Evolutionary conservation across 2,888 invertebrate genomes (phyloP), one percentile per base, ranked within the genome.

Genomic region (Ditylenchus weischeri): DNA sequence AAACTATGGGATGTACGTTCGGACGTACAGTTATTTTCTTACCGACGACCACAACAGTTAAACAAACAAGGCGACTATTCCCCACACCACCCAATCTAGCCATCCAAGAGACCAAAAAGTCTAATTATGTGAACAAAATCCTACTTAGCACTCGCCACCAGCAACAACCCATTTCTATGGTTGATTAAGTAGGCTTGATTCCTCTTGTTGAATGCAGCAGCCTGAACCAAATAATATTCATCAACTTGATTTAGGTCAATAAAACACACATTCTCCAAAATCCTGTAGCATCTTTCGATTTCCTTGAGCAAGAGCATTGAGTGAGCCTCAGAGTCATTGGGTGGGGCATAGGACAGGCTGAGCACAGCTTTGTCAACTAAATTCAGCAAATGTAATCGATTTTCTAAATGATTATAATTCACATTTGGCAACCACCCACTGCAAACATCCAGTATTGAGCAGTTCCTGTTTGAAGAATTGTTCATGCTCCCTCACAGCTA

Each of bases 181-280:
- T 74, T 72, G 18, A 79, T 73, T 36, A 79, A 67, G 54, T 77
- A 79, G 10, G 77, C 74, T 69, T 79, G 79, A 57, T 79, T 79
- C 64, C 75, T 75, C 57, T 77, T 78, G 69, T 79, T 76, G 43
- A 76, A 72, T 19, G 71, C 66, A 0, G 75, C 74, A 15, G 73
- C 72, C 75, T 77, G 64, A 69, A 77, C 61, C 50, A 23, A 23
- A 47, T 48, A 19, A 13, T 50, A 35, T 36, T 23, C 3, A 18
- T n/a, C n/a, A n/a, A n/a, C n/a, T n/a, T n/a, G n/a, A n/a, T n/a
- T n/a, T n/a, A n/a, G n/a, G n/a, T n/a, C n/a, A n/a, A n/a, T n/a
- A 59, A 19, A 23, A 66, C 70, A 48, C 29, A 78, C 79, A 64
- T 66, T 69, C 66, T 80, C 80, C 8, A 79, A 67, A 57, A 79